phyloP scores from a whole-genome alignment of 1,140 invertebrate genomes.

The Brachionus paranguensis region DNA sequence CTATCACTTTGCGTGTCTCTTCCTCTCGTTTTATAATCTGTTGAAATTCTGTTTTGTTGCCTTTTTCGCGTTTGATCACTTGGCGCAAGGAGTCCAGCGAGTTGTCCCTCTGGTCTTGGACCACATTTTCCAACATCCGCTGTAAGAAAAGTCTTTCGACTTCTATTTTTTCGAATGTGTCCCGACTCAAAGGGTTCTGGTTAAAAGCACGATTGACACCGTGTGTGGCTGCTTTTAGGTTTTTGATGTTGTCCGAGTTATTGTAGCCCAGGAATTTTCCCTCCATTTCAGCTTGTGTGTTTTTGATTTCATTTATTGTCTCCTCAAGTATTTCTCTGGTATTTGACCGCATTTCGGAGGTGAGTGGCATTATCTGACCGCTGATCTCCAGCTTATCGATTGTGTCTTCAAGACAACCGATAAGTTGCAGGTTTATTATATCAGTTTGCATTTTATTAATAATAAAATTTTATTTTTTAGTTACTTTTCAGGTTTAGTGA shows the following conservation, averaged over 20 bases:
- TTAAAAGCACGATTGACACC: background rate
- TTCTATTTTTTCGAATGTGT: conserved; percentile 37
- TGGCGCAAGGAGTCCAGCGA: background rate
- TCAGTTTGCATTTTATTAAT: background rate
- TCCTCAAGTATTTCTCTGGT: conserved; percentile 17
- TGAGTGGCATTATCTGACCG: conserved; percentile 36
- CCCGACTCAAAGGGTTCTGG: background rate
- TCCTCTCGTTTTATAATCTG: conserved; percentile 29
- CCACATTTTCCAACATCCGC: background rate
- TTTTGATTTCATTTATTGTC: conserved; percentile 20
- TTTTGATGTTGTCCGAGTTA: background rate
- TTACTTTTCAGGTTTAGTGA: background rate
- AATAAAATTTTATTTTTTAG: background rate
- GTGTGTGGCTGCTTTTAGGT: conserved; percentile 17
- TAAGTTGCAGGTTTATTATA: conserved; percentile 12
- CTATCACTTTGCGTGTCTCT: background rate
- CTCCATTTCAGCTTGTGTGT: background rate
- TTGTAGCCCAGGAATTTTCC: background rate
- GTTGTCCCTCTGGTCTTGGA: background rate
- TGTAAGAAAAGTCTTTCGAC: conserved; percentile 20
- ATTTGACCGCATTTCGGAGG: background rate
- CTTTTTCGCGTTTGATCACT: background rate
- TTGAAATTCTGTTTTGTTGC: conserved; percentile 30
- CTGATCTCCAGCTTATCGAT: conserved; percentile 38
- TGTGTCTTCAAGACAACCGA: conserved; percentile 34